phyloP scores from a whole-genome alignment of 1,140 invertebrate species.

The Araneus ventricosus region DNA sequence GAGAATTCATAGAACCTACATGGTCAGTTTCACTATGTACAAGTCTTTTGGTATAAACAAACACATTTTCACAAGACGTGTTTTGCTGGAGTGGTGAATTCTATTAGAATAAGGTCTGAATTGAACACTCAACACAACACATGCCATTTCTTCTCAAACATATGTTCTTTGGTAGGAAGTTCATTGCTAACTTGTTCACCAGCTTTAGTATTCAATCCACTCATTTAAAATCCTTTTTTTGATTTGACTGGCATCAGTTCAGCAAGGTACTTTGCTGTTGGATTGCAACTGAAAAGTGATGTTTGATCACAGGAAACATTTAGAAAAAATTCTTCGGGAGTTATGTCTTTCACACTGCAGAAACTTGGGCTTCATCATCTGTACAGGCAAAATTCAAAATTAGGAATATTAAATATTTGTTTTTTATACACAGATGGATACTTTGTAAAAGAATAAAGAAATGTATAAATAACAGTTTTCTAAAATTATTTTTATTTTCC shows the following conservation, averaged over 20 bases:
- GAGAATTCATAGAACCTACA: slow-evolving; percentile 28
- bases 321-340: background rate
- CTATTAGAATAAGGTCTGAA: background rate
- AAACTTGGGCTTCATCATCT: slow-evolving; percentile 85
- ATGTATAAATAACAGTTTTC: too few species aligned
- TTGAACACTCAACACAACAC: background rate
- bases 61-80: slow-evolving; percentile 25
- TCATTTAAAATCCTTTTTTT: slow-evolving; percentile 31
- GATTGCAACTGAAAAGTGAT: slow-evolving; percentile 23
- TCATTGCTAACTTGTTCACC: background rate
- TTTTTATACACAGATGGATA: too few species aligned
- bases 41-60: slow-evolving; percentile 61
- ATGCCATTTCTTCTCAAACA: background rate
- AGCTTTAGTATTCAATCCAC: background rate
- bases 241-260: slow-evolving; percentile 52
- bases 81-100: background rate
- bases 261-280: background rate
- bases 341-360: slow-evolving; percentile 81
- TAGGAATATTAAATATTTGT: background rate
- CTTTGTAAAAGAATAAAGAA: too few species aligned
- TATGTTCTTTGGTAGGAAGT: slow-evolving; percentile 19
- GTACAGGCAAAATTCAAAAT: slow-evolving; percentile 80
- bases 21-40: slow-evolving; percentile 49
- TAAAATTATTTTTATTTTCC: too few species aligned
- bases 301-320: background rate